These are phyloP conservation scores for Ammodramus savannarum DNA, from an alignment of 2,113 vertebrate genomes.

Conservation along the genomic window DNA sequence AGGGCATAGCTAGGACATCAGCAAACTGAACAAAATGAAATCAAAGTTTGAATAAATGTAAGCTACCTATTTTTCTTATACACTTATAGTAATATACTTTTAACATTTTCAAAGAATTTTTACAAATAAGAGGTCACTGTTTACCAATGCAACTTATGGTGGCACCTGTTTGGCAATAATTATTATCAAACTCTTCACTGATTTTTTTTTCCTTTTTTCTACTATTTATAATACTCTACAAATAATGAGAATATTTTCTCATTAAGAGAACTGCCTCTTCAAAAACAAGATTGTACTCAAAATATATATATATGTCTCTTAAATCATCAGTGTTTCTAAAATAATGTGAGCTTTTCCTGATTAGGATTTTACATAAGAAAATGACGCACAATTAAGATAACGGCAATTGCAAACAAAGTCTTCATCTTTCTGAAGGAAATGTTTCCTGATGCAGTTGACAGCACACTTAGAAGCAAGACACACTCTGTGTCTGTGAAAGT, in stretches of 20 bases:
- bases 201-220: neutral
- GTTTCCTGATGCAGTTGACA: neutral
- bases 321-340: neutral
- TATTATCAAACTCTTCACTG: neutral
- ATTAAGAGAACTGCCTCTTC: neutral
- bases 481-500: neutral
- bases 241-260: neutral
- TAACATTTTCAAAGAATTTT: neutral
- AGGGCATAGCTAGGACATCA: neutral
- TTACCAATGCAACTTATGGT: neutral
- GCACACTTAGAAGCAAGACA: neutral
- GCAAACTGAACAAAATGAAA: neutral
- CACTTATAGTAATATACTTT: neutral
- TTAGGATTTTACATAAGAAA: neutral
- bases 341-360: rapidly evolving
- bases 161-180: neutral
- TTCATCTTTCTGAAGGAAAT: neutral
- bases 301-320: neutral
- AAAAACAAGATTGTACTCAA: neutral
- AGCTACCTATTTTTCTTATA: neutral
- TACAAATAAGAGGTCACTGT: neutral
- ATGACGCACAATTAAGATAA: neutral
- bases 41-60: neutral
- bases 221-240: neutral
- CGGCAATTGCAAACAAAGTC: neutral